These are phyloP conservation scores for Drosophila melanogaster DNA, from an alignment of 1,140 invertebrate species.

Conservation along the genomic window DNA sequence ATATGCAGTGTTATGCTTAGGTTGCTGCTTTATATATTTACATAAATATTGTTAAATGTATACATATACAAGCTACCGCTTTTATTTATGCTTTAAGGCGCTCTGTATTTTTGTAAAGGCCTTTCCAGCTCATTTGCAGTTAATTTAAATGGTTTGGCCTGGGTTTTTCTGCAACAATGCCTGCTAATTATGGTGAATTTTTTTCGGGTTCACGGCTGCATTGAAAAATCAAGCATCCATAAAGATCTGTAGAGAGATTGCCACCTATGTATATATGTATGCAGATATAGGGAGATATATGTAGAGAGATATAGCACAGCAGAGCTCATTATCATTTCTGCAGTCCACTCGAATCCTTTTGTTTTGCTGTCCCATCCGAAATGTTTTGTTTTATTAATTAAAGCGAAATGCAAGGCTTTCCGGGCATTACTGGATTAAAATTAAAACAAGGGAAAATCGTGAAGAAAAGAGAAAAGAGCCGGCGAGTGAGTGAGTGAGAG, in stretches of 20 bases:
- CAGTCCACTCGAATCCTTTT: slow-evolving; percentile 35
- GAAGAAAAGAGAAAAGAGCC: slow-evolving; percentile 9
- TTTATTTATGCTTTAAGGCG: background rate
- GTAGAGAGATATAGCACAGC: slow-evolving; percentile 2
- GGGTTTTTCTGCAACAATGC: slow-evolving; percentile 59
- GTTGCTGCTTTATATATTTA: no score
- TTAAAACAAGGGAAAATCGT: slow-evolving; percentile 57
- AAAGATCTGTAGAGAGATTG: slow-evolving; percentile 11
- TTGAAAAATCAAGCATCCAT: slow-evolving; percentile 44
- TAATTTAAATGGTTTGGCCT: slow-evolving; percentile 55
- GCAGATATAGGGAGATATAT: background rate
- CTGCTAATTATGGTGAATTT: slow-evolving; percentile 71
- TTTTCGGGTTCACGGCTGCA: slow-evolving; percentile 35
- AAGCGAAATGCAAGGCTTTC: slow-evolving; percentile 40
- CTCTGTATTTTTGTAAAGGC: background rate
- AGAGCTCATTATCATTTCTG: slow-evolving; percentile 47
- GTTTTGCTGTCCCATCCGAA: slow-evolving; percentile 34
- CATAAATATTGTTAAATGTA: no score
- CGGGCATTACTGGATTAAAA: slow-evolving; percentile 61
- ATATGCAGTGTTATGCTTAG: background rate
- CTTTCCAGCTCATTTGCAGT: slow-evolving; percentile 63
- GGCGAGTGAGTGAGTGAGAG: background rate
- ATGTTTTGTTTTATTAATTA: slow-evolving; percentile 63
- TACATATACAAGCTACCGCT: background rate
- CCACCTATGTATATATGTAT: background rate